Evolutionary conservation across 2,113 vertebrate genomes (phyloP), one percentile per base, ranked within the genome.

Genomic region (Tetrax tetrax): DNA sequence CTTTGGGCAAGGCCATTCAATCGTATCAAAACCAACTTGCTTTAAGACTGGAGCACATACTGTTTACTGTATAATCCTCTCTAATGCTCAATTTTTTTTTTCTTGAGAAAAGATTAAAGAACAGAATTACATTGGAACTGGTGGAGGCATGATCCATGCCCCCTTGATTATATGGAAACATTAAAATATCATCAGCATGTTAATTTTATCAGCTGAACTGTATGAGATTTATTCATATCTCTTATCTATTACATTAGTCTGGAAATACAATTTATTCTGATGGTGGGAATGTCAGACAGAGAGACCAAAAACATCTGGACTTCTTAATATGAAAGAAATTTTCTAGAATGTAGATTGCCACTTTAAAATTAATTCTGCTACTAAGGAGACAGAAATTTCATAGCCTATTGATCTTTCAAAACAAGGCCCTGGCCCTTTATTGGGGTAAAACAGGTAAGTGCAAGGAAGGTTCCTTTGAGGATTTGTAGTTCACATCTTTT

Each of bases 161-260:
- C 95, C 96, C 95, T 97, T 98, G 97, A 98, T 98, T 98, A 97
- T 98, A 98, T 93, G 97, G 97, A 97, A 98, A 97, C 98, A 98
- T 98, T 98, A 98, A 98, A 98, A 98, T 98, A 98, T 98, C 98
- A 98, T 98, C 98, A 98, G 96, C 98, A 98, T 98, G 98, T 98
- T 98, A 98, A 98, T 98, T 98, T 98, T 98, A 98, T 98, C 98
- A 98, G 97, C 94, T 93, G 96, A 97, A 97, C 97, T 97, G 96
- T 95, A 97, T 35, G 93, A 98, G 98, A 98, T 98, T 98, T 98
- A 98, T 98, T 98, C 97, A 96, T 97, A 94, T 96, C 97, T 97
- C 98, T 97, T 97, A 98, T 98, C 97, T 98, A 98, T 98, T 98
- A 93, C 97, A 98, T 98, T 98, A 98, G 97, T 92, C 88, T 97